Percentiles rank a stretch among this genome's conserved stretches.
Conservation (phyloP, 1,140 invertebrate species). For the Magallana angulata region DNA sequence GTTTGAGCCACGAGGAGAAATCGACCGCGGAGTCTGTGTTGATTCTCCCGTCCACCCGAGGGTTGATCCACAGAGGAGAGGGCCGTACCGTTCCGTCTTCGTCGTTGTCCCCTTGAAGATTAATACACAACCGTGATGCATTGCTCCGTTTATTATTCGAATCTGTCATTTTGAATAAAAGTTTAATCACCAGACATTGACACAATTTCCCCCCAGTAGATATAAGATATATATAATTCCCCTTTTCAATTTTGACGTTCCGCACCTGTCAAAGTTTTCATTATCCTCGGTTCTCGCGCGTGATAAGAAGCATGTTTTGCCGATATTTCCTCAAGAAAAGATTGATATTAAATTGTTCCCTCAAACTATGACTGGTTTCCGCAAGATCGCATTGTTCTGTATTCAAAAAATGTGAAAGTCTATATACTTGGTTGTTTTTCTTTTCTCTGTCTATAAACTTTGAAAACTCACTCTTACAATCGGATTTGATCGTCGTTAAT, state of each 20-base stretch:
- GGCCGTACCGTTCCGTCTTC: background rate
- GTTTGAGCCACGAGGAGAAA: conserved; percentile 12
- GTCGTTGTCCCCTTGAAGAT: conserved; percentile 38
- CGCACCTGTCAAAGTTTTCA: conserved; percentile 22
- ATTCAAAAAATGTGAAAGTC: conserved; percentile 1
- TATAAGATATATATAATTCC: background rate
- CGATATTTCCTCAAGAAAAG: conserved; percentile 16
- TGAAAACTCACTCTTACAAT: background rate
- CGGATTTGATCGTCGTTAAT: conserved; percentile 24
- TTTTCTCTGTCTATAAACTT: conserved; percentile 21
- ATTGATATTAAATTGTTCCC: conserved; percentile 20
- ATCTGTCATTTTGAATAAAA: conserved; percentile 25
- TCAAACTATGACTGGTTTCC: conserved; percentile 6
- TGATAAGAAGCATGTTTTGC: conserved; percentile 12
- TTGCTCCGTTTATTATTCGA: conserved; percentile 12
- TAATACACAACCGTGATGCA: conserved; percentile 17
- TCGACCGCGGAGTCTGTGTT: background rate
- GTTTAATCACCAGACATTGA: background rate
- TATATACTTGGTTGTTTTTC: background rate
- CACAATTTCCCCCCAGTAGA: background rate
- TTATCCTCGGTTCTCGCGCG: background rate
- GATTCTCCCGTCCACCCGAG: conserved; percentile 15
- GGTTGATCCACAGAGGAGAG: conserved; percentile 37
- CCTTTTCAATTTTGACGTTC: conserved; percentile 28
- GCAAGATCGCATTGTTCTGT: background rate